These are phyloP conservation scores for Taxidea taxus DNA, from an alignment of 2,113 vertebrate genomes.

Conservation along the genomic window DNA sequence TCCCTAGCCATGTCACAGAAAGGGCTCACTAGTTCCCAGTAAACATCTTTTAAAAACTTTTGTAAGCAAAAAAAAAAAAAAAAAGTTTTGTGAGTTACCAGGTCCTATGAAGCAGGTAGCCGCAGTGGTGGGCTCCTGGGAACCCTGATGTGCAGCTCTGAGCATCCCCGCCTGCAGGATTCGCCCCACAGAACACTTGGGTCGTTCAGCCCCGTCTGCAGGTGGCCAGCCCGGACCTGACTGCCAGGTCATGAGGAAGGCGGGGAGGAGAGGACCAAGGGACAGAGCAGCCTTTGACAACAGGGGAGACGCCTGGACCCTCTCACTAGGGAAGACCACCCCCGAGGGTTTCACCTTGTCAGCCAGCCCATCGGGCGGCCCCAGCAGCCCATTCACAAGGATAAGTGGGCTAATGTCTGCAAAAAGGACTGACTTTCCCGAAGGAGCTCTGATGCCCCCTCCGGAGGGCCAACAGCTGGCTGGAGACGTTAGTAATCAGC, in stretches of 20 bases:
- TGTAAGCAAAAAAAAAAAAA: background rate
- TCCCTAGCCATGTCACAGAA: fast-evolving
- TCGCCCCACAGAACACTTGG: background rate
- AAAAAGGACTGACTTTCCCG: background rate
- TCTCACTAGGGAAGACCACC: background rate
- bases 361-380: background rate
- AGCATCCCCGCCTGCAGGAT: background rate
- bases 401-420: background rate
- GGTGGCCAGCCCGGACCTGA: background rate
- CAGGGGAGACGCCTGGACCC: background rate
- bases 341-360: background rate
- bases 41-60: background rate
- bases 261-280: background rate
- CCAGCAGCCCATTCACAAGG: background rate
- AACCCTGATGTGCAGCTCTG: background rate
- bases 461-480: background rate
- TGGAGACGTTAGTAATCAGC: background rate
- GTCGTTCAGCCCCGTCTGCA: background rate
- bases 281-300: background rate
- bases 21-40: background rate
- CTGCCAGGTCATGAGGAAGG: background rate
- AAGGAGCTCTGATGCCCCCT: background rate
- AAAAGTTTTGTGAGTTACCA: background rate
- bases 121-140: background rate
- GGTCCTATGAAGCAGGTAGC: background rate